Evolutionary conservation across 2,888 invertebrate species (phyloP), one percentile per base, ranked within the genome.

Genomic region (Chloroclysta siterata): DNA sequence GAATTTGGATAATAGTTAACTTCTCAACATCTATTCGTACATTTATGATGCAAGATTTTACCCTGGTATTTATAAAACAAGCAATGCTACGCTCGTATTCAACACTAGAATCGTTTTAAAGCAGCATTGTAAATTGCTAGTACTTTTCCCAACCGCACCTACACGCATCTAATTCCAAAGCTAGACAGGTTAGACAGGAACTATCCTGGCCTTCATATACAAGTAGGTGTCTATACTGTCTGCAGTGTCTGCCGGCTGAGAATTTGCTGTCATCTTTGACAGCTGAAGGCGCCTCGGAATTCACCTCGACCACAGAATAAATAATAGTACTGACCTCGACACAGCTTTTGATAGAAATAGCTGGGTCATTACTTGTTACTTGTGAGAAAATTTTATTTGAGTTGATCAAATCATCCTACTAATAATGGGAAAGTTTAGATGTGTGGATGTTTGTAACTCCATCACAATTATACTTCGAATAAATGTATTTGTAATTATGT

Each of bases 201-300:
- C 75, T 75, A 77, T 73, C 71, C 61, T 63, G 72, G 73, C 66
- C 70, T 71, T 68, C 74, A 77, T 69, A 71, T 53, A 72, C 76
- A 74, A 70, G 75, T 52, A 51, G 52, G 56, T 65, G 57, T 58
- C 60, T 58, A 53, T 41, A 22, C 57, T 65, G 58, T 58, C 61
- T 47, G 58, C 54, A 42, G 41, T 65, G 58, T 58, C 61, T 47
- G 58, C 54, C 48, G 41, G 44, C 65, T 53, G 54, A 57, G 65
- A 61, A 65, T 77, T 79, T 73, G 69, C 79, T 80, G 83, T 81
- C 83, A 74, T 69, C 68, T 67, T 68, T 80, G 83, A 80, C 82
- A 75, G 73, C 64, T 68, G 28, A 62, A 76, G 77, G 77, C 77
- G 80, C 82, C 79, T 78, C 60, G 42, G 54, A 53, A 58, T 51